Base-by-base conservation (phyloP, 2,113 vertebrate species). In the Saiga tatarica region DNA sequence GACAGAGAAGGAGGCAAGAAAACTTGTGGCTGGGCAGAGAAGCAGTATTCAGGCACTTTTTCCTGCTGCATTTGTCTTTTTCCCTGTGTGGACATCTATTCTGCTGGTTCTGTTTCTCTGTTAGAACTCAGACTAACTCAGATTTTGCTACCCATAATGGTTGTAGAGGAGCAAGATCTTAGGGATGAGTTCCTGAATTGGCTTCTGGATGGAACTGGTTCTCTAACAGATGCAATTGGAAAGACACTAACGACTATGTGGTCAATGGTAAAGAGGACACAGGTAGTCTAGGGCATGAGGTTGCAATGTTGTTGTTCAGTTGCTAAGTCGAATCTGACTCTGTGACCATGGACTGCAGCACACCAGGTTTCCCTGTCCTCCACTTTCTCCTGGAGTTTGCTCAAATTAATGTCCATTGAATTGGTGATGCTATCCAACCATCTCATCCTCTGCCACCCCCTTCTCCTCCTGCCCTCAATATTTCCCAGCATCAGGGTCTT, bases 311-410 rank as follows among this genome's bases (percentile, higher is more conserved):
- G 60, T 36, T 71, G 64, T 67, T 67, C 17, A 0, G 5, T 21
- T 71, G 64, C 64, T 71, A 36, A 71, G 17, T 36, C 0, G 9
- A 71, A 1, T 36, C n/a, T 71, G n/a, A 36, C 64, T 36, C n/a
- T 71, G 2, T 21, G 17, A 0, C 1, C 33, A 71, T 36, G 64
- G 64, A 36, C 64, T 71, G 9, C n/a, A 71, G 64, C n/a, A 71
- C 0, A 0, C n/a, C 17, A 71, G 17, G n/a, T 17, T 71, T 71
- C 64, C 0, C n/a, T 36, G n/a, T 71, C n/a, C 64, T 71, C 0
- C 17, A 21, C 4, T 71, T 71, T 71, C 17, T 71, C 64, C 64
- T 36, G n/a, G 9, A 21, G n/a, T 36, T 71, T 71, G n/a, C 4
- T 71, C 64, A 36, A 71, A 71, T 71, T 71, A 10, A 71, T 71